These are phyloP conservation scores for Synergus itoensis DNA, from an alignment of 2,888 invertebrate genomes.

Conservation along the genomic window DNA sequence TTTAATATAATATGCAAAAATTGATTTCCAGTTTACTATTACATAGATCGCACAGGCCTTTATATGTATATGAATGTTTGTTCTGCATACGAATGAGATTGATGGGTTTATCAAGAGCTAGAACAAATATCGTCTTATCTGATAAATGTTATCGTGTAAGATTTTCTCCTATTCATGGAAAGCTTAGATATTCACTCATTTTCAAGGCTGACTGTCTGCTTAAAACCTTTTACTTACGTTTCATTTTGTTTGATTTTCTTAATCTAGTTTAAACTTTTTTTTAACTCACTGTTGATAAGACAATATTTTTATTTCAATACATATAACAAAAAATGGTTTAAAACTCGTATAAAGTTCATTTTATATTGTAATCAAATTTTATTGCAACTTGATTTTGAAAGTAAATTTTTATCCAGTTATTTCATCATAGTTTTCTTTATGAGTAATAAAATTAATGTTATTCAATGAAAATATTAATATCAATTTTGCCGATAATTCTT, in stretches of 20 bases:
- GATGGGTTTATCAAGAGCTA: background rate
- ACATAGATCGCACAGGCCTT: background rate
- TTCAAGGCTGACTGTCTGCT: slow-evolving; percentile 3
- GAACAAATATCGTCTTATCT: slow-evolving; percentile 28
- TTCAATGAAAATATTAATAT: too few species aligned
- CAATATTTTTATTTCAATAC: background rate
- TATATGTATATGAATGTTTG: background rate
- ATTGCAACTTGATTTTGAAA: too few species aligned
- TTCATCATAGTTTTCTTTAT: too few species aligned
- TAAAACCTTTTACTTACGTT: background rate
- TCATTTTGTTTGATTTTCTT: background rate
- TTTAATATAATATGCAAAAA: too few species aligned
- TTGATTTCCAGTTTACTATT: background rate
- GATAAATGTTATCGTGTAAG: slow-evolving; percentile 13
- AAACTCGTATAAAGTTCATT: too few species aligned
- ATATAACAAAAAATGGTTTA: too few species aligned
- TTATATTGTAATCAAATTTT: too few species aligned
- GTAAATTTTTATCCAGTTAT: too few species aligned
- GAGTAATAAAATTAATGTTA: too few species aligned
- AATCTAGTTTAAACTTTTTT: background rate
- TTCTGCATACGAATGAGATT: slow-evolving; percentile 13
- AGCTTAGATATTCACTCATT: background rate
- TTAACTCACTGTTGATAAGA: background rate
- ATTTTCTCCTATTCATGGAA: background rate
- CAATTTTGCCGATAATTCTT: too few species aligned